Evolutionary conservation across 1,140 invertebrate species (phyloP).

Genomic region (Drusus annulatus): DNA sequence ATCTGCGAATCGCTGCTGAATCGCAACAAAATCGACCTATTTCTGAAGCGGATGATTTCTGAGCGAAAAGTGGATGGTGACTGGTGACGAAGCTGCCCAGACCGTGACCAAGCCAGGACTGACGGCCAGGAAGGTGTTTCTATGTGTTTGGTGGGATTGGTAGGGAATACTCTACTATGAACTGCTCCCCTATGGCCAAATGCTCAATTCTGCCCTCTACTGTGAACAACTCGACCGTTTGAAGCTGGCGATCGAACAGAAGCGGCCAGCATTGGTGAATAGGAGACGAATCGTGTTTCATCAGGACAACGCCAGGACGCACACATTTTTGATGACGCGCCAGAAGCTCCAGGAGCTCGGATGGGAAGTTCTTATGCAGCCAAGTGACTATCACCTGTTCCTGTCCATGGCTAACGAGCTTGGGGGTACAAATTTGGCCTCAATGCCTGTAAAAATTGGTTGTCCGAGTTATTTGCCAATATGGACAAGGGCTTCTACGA

Average conservation of each 20-base stretch:
- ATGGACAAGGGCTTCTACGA: slow-evolving; percentile 21
- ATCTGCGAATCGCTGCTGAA: slow-evolving; percentile 36
- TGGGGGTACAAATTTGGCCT: too few species aligned
- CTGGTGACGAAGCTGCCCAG: too few species aligned
- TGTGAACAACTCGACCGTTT: slow-evolving; percentile 24
- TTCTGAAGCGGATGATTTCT: slow-evolving; percentile 28
- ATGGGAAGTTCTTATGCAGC: slow-evolving; percentile 21
- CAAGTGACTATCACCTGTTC: too few species aligned
- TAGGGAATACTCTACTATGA: slow-evolving; percentile 15
- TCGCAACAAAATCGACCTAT: slow-evolving; percentile 32
- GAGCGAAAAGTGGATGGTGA: too few species aligned
- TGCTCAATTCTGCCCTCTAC: slow-evolving; percentile 10
- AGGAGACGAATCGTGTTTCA: neutral
- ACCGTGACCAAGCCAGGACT: neutral
- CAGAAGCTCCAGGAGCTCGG: slow-evolving; percentile 8
- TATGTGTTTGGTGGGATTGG: slow-evolving; percentile 23
- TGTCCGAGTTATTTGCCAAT: slow-evolving; percentile 15
- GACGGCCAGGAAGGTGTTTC: slow-evolving; percentile 22
- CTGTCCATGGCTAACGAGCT: too few species aligned
- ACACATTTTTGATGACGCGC: slow-evolving; percentile 25
- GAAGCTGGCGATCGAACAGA: slow-evolving; percentile 14
- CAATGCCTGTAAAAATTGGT: too few species aligned
- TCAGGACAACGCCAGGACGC: slow-evolving; percentile 19
- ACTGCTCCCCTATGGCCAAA: slow-evolving; percentile 8
- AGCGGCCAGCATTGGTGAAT: slow-evolving; percentile 20